Conservation (phyloP, 2,113 vertebrate species). For the Phrynocephalus versicolor region DNA sequence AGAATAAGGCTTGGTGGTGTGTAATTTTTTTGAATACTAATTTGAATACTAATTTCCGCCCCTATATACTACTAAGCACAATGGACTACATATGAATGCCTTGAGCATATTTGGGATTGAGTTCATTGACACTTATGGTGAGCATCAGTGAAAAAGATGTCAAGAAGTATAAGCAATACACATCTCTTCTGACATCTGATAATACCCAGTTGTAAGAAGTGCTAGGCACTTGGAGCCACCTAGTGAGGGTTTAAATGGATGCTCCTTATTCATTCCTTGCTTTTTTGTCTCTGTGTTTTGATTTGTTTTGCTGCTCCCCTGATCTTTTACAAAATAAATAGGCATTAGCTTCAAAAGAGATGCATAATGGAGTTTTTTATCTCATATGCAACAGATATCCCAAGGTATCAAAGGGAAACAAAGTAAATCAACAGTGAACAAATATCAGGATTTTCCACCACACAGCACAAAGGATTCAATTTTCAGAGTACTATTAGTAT, state of each 20-base stretch:
- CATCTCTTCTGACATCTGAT: neutral
- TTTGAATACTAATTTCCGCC: neutral
- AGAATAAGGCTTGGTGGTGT: neutral
- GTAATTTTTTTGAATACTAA: neutral
- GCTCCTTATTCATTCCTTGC: neutral
- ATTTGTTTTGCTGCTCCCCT: neutral
- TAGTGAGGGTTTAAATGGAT: conserved; percentile 4
- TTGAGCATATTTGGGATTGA: neutral
- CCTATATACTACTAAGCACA: neutral
- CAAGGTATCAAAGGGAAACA: neutral
- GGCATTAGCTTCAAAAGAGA: neutral
- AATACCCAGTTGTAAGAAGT: neutral
- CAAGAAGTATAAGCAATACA: conserved; percentile 1
- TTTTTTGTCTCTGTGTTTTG: neutral
- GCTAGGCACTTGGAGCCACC: conserved; percentile 28
- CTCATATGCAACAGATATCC: neutral
- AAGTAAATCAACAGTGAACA: neutral
- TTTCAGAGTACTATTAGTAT: neutral
- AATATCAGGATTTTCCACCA: neutral
- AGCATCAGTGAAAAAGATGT: conserved; percentile 2
- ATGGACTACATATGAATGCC: neutral
- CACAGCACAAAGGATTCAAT: neutral
- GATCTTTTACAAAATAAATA: neutral
- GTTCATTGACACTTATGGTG: neutral
- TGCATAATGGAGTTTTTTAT: neutral